These are phyloP conservation scores for Ceratina calcarata DNA, from an alignment of 1,140 invertebrate species.

Conservation along the genomic window DNA sequence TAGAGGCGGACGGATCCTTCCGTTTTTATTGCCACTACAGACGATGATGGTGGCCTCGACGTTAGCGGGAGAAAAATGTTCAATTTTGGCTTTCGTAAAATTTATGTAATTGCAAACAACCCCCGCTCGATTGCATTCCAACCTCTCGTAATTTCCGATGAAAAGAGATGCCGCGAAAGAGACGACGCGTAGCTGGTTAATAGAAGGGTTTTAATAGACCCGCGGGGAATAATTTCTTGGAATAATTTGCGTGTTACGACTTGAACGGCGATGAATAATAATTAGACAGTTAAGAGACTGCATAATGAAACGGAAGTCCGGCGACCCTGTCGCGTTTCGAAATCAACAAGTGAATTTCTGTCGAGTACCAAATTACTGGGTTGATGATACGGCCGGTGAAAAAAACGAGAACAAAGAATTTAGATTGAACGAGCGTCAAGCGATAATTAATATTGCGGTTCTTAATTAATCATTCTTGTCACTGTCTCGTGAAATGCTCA, in stretches of 20 bases:
- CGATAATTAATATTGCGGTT: background rate
- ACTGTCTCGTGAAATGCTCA: background rate
- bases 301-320: conserved; percentile 37
- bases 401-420: background rate
- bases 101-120: conserved; percentile 2
- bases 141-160: background rate
- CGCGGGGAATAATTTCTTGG: conserved; percentile 30
- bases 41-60: background rate
- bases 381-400: background rate
- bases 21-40: background rate
- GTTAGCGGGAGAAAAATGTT: background rate
- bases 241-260: conserved; percentile 43
- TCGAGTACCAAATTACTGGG: background rate
- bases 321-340: conserved; percentile 16
- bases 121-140: background rate
- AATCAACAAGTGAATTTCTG: conserved; percentile 42
- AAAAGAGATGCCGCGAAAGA: background rate
- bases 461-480: background rate
- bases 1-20: background rate
- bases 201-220: conserved; percentile 17
- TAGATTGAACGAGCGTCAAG: background rate
- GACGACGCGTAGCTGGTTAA: too few relatives aligned
- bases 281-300: conserved; percentile 37
- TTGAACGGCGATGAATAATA: conserved; percentile 12
- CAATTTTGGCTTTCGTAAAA: conserved; percentile 11